Base-by-base conservation (phyloP, 2,113 vertebrate species). In the Strix aluco region DNA sequence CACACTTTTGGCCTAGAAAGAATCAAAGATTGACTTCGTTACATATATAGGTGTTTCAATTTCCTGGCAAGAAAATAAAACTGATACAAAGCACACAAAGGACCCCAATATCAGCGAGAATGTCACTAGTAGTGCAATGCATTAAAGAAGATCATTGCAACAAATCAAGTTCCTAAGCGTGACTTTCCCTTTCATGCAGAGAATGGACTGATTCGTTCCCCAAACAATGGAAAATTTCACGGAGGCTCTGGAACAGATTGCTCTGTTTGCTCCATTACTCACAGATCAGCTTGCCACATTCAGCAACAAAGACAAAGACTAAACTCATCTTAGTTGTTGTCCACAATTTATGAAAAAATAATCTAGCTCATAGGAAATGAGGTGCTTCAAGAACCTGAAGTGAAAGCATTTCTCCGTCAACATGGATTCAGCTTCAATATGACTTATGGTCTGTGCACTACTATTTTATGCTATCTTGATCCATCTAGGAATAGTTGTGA, bases 291-390 rank as follows among this genome's bases (percentile, higher is more conserved):
- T 92, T 85, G 61, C 88, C 90, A 67, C 81, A 34, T 95, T 94
- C 80, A 47, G 79, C 77, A 91, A 91, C 94, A 93, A 94, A 96
- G 80, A 72, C 88, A 89, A 81, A 74, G 85, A 72, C 95, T 97
- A 96, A 97, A 96, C 94, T 96, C 67, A 63, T 93, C 69, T 96
- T 94, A 96, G 89, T 87, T 96, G 77, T 75, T 96, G 95, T 66
- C 93, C 81, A 86, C 74, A 94, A 87, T 85, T 96, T 96, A 96
- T 95, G 97, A 96, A 96, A 96, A 96, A 88, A 96, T 96, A 97
- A 97, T 96, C 93, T 91, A 94, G 93, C 86, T 95, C 77, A 91
- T 92, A 95, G 95, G 86, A 98, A 97, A 96, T 94, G 49, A 98
- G 93, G 67, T 79, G 78, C 92, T 96, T 96, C 94, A 91, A 88